Evolutionary conservation across 2,797 vertebrate genomes (phyloP).

Genomic region (Crenichthys baileyi): DNA sequence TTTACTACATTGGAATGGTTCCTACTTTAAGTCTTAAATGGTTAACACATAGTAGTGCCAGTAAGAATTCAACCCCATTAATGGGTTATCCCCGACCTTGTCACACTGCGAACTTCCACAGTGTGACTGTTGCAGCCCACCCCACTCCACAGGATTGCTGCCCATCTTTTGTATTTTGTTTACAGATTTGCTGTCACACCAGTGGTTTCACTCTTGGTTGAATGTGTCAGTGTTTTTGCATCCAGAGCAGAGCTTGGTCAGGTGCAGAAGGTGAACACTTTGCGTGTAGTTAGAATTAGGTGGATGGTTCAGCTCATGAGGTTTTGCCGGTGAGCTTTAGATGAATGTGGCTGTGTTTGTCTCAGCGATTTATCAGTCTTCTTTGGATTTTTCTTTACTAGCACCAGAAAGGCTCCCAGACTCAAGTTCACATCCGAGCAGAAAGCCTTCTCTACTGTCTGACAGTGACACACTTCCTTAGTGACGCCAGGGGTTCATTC

Average conservation of each 20-base stretch:
- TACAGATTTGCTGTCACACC: constrained; percentile 32
- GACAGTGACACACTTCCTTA: constrained; percentile 63
- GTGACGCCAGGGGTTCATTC: constrained; percentile 56
- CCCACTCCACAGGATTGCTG: constrained; percentile 33
- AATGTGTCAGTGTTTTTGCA: constrained; percentile 30
- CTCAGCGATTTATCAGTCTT: neutral
- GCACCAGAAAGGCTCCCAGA: constrained; percentile 25
- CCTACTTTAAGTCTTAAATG: neutral
- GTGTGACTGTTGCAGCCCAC: constrained; percentile 34
- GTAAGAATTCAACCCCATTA: constrained; percentile 45
- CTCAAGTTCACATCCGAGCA: constrained; percentile 22
- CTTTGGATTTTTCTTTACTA: constrained; percentile 9
- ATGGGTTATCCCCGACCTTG: constrained; percentile 27
- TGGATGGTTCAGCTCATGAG: neutral
- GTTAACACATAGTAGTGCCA: constrained; percentile 34
- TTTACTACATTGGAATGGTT: neutral
- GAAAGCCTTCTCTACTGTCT: constrained; percentile 58
- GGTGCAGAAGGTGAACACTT: constrained; percentile 32
- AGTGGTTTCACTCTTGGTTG: constrained; percentile 24
- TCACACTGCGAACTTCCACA: constrained; percentile 28
- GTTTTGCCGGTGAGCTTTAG: constrained; percentile 8
- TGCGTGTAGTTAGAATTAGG: neutral
- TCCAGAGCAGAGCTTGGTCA: constrained; percentile 30
- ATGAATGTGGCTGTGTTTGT: neutral
- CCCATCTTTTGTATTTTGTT: constrained; percentile 3